Evolutionary conservation across 2,888 invertebrate genomes (phyloP).

Genomic region (Thumatha senex): DNA sequence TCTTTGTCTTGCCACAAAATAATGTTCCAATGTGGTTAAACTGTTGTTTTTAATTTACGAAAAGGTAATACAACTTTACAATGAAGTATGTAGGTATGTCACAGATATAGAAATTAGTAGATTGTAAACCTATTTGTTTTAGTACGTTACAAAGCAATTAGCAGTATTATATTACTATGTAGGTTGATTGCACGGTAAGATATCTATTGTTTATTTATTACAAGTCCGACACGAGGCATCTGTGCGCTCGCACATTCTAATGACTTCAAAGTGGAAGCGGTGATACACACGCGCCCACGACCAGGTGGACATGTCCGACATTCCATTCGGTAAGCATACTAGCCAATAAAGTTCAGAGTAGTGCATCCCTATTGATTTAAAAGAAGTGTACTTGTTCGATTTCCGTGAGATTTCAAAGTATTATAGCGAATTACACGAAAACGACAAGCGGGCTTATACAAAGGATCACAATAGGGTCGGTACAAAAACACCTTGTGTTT

Average conservation of each 20-base stretch:
- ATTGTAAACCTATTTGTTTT: neutral
- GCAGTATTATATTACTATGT: slow-evolving; percentile 45
- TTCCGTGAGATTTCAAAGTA: neutral
- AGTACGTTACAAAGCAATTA: slow-evolving; percentile 39
- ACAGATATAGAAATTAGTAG: too few relatives aligned
- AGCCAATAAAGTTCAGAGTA: slow-evolving; percentile 59
- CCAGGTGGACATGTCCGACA: slow-evolving; percentile 69
- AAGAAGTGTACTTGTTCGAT: slow-evolving; percentile 2
- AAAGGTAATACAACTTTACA: too few relatives aligned
- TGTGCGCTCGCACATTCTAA: slow-evolving; percentile 32
- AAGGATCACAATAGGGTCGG: too few relatives aligned
- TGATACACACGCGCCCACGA: slow-evolving; percentile 56
- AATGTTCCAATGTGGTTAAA: too few relatives aligned
- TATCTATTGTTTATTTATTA: slow-evolving; percentile 44
- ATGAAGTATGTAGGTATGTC: too few relatives aligned
- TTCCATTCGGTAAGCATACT: slow-evolving; percentile 52
- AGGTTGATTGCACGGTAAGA: slow-evolving; percentile 52
- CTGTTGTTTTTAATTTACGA: too few relatives aligned
- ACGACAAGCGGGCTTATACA: neutral
- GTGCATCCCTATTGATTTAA: slow-evolving; percentile 47
- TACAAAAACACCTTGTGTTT: too few relatives aligned
- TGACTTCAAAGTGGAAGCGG: slow-evolving; percentile 58
- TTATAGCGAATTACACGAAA: neutral
- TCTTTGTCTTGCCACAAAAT: neutral
- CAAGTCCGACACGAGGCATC: slow-evolving; percentile 38